Evolutionary conservation across 2,797 vertebrate genomes (phyloP).

Genomic region (Gouania willdenowi): DNA sequence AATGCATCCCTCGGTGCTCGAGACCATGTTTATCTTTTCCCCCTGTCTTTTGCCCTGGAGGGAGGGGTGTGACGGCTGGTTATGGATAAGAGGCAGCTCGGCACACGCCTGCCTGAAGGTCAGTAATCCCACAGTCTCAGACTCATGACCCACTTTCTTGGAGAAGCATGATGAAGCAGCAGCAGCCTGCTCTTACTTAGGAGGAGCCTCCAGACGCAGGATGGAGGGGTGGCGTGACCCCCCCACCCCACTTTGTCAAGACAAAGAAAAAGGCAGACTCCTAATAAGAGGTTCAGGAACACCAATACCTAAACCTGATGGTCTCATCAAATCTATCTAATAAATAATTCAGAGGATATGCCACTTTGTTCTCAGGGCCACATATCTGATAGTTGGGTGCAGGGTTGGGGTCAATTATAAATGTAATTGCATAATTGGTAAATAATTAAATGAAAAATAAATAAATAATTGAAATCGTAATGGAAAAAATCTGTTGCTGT

Average conservation of each 20-base stretch:
- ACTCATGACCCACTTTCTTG: slow-evolving; percentile 82
- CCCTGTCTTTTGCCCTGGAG: slow-evolving; percentile 9
- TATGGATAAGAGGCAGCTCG: slow-evolving; percentile 57
- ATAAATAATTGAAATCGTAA: too few species aligned
- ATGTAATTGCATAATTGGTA: too few species aligned
- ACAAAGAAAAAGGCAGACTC: slow-evolving; percentile 63
- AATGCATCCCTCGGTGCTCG: background rate
- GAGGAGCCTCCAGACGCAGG: slow-evolving; percentile 63
- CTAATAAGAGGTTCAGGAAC: slow-evolving; percentile 48
- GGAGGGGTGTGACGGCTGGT: slow-evolving; percentile 18
- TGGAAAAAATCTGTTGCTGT: too few species aligned
- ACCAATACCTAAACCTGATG: slow-evolving; percentile 51
- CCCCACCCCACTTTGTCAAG: slow-evolving; percentile 24
- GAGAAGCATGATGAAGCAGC: slow-evolving; percentile 60
- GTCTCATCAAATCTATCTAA: slow-evolving; percentile 33
- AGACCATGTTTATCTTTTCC: slow-evolving; percentile 5
- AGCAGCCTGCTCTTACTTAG: slow-evolving; percentile 49
- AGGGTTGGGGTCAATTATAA: too few species aligned
- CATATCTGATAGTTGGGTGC: background rate
- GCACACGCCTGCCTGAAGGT: slow-evolving; percentile 64
- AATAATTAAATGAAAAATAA: too few species aligned
- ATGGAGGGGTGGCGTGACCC: slow-evolving; percentile 28
- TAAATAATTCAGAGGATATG: slow-evolving; percentile 32
- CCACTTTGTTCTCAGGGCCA: slow-evolving; percentile 14
- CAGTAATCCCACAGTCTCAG: slow-evolving; percentile 78